Conservation (phyloP, 2,888 invertebrate species). For the Lottia scabra region DNA sequence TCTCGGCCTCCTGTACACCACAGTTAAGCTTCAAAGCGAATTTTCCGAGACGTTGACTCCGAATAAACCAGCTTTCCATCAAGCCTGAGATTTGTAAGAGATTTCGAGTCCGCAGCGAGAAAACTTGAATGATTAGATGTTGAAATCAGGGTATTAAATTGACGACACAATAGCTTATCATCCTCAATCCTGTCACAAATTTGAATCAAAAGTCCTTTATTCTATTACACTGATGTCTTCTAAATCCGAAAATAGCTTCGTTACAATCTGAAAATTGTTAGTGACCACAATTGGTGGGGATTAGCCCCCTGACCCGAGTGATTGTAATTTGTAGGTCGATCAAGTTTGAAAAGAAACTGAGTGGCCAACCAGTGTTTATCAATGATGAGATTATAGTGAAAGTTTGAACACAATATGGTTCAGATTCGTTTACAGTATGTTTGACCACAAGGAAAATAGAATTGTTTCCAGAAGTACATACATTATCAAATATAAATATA, state of each 20-base stretch:
- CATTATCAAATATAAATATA: no score
- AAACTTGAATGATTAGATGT: not conserved
- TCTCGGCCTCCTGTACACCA: not conserved
- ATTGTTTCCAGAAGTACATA: no score
- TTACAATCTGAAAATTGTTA: not conserved
- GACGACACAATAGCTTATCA: not conserved
- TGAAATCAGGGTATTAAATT: conserved; percentile 3
- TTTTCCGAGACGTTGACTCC: conserved; percentile 15
- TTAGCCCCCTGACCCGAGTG: no score
- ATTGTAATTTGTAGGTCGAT: no score
- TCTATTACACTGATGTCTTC: not conserved
- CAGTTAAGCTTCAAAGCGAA: conserved; percentile 14
- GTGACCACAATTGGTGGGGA: not conserved
- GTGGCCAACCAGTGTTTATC: no score
- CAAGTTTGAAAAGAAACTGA: no score
- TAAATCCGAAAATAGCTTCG: conserved; percentile 4
- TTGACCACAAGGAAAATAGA: no score
- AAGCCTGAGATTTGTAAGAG: conserved; percentile 16
- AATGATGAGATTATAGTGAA: no score
- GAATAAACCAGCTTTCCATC: conserved; percentile 10
- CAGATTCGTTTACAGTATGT: no score
- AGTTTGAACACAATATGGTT: no score
- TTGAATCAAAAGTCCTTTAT: not conserved
- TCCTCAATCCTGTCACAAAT: not conserved
- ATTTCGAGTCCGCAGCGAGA: conserved; percentile 1